Evolutionary conservation across 2,888 invertebrate species (phyloP), one percentile per base, ranked within the genome.

Genomic region (Dynastes maya): DNA sequence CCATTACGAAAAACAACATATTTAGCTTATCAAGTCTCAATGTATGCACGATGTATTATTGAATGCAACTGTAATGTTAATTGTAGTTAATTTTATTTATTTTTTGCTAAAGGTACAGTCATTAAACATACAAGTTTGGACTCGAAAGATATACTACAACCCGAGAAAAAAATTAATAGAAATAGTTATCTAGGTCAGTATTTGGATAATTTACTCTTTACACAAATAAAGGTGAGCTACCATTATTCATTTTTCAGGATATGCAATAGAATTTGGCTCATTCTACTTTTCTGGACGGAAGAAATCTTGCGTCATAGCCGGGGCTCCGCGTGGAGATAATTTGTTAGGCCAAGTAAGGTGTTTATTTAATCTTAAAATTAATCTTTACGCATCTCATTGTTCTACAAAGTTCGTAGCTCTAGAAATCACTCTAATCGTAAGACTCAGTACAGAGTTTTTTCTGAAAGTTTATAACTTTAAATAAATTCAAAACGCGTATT

Each of bases 261-360:
- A 82, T 72, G 71, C 81, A 22, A 79, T 82, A 0, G 78, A 81
- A 29, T 78, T 76, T 37, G 82, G 79, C 3, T 63, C 58, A 27
- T 80, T 81, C 70, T 67, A 76, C 22, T 76, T 75, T 11, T 58
- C 71, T 4, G 65, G 65, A 45, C 29, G n/a, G 53, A 29, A 11
- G n/a, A 65, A 5, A 58, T 55, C 32, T 9, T 79, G 71, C 49
- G 76, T 75, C 11, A 79, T 82, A 22, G 63, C 80, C 13, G 82
- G 82, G 32, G 71, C 80, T 8, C 82, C 82, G 2, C 80, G 80
- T 27, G 81, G 76, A n/a, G 70, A 79, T 3, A 58, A 78, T 27
- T 63, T 81, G 16, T 49, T 64, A n/a, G 82, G 82, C 55, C 45
- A 71, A 51, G 80, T 82, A 78, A 78, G 16, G 16, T 16, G 16